Conservation (phyloP, 92 coral and sea anemone species). For the Porites cylindrica region DNA sequence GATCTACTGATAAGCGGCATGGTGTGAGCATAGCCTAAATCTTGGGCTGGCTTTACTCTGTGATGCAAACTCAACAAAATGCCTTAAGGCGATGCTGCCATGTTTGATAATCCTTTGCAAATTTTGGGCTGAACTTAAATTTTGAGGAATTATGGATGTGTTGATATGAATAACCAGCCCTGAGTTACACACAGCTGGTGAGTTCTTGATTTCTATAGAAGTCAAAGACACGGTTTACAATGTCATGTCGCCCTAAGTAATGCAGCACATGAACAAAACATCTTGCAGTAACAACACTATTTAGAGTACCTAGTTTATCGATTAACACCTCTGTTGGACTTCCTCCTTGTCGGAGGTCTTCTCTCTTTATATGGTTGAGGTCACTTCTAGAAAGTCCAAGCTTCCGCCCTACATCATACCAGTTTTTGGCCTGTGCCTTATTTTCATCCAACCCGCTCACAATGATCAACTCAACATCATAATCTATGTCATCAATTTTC, state of each 20-base stretch:
- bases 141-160: no score
- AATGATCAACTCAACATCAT: neutral
- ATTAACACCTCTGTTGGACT: slow-evolving; percentile 16
- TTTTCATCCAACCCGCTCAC: slow-evolving; percentile 8
- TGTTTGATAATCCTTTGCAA: no score
- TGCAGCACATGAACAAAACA: neutral
- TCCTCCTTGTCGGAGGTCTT: slow-evolving; percentile 9
- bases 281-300: neutral
- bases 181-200: neutral
- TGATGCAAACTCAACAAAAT: no score
- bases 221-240: neutral
- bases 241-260: slow-evolving; percentile 4
- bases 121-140: no score
- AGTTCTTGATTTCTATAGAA: neutral
- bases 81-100: no score
- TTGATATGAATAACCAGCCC: no score
- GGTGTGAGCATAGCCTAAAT: no score
- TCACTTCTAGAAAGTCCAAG: neutral
- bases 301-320: neutral
- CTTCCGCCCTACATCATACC: slow-evolving; percentile 41
- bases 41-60: no score
- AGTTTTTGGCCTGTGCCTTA: neutral
- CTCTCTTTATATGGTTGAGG: neutral
- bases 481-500: neutral
- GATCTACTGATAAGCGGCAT: no score